These are phyloP conservation scores for Tachycineta bicolor DNA, from an alignment of 2,113 vertebrate genomes.

Conservation along the genomic window DNA sequence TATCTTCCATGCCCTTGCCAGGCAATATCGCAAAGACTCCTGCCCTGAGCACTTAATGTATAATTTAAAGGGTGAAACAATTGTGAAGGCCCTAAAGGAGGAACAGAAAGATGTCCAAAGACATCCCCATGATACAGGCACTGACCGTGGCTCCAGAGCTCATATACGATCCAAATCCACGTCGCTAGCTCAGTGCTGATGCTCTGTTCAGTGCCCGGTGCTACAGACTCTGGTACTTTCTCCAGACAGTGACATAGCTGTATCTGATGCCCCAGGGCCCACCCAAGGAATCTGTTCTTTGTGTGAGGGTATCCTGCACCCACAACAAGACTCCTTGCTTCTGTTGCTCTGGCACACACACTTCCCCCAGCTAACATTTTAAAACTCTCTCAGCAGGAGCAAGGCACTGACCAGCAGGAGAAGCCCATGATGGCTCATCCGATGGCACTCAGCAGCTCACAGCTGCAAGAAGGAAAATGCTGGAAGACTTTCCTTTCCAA, in stretches of 20 bases:
- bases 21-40: not conserved
- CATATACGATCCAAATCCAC: not conserved
- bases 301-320: not conserved
- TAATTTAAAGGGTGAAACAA: not conserved
- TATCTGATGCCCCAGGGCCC: not conserved
- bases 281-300: not conserved
- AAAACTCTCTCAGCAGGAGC: not conserved
- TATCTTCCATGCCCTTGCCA: not conserved
- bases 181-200: fast-evolving
- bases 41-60: not conserved
- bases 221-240: not conserved
- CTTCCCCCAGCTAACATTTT: not conserved
- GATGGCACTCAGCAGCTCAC: not conserved
- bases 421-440: not conserved
- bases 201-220: not conserved
- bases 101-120: not conserved
- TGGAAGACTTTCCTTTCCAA: not conserved
- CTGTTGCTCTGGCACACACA: not conserved
- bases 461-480: not conserved
- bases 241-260: not conserved
- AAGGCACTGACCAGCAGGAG: not conserved
- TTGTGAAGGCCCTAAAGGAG: fast-evolving
- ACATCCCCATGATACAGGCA: not conserved
- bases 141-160: not conserved
- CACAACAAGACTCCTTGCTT: fast-evolving